phyloP scores from a whole-genome alignment of 2,113 vertebrate genomes.

The Mus pahari region DNA sequence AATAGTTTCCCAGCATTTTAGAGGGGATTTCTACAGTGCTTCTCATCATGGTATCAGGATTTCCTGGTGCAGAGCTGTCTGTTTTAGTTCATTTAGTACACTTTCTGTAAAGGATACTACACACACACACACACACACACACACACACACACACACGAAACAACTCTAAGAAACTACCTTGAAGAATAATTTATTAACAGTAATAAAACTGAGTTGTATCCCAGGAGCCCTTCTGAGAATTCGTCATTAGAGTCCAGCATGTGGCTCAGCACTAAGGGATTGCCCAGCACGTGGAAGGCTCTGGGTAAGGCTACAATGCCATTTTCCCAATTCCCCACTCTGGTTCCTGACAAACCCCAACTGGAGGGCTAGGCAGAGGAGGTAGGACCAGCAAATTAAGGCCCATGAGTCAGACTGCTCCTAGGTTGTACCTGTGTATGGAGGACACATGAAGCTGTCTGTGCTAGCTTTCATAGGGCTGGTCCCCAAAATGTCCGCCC shows the following conservation, averaged over 20 bases:
- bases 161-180: conserved; percentile 15
- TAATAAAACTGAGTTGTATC: neutral
- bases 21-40: neutral
- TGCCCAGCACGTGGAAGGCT: neutral
- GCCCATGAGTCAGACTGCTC: neutral
- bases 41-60: neutral
- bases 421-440: neutral
- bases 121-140: neutral
- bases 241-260: neutral
- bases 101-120: neutral
- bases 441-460: neutral
- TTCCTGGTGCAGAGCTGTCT: neutral
- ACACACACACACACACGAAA: neutral
- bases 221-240: neutral
- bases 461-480: conserved; percentile 3
- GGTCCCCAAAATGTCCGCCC: neutral
- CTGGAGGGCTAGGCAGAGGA: neutral
- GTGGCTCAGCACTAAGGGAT: neutral
- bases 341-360: neutral
- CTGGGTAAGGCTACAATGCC: neutral
- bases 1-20: neutral
- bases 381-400: neutral
- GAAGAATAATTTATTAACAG: conserved; percentile 6
- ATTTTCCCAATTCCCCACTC: neutral
- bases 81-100: neutral